Evolutionary conservation across 2,113 vertebrate genomes (phyloP).

Genomic region (Narcine bancroftii): DNA sequence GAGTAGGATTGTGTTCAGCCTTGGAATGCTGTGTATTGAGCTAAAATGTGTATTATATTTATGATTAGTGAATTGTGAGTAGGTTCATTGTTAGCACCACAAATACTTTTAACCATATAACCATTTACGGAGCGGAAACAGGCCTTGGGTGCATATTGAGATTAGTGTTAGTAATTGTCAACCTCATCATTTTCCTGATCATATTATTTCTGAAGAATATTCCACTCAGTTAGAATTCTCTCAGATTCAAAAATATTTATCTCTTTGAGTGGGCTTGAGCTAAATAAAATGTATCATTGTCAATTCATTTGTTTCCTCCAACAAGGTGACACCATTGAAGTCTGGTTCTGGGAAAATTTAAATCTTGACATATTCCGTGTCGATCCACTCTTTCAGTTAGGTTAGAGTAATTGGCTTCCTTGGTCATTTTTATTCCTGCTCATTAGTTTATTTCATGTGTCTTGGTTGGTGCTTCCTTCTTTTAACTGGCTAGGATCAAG

Average conservation of each 20-base stretch:
- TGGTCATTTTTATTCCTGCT: not conserved
- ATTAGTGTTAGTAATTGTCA: not conserved
- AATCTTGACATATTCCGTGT: not conserved
- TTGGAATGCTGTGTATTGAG: not conserved
- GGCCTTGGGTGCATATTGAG: not conserved
- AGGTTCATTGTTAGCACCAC: not conserved
- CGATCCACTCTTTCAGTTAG: not conserved
- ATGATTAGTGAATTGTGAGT: not conserved
- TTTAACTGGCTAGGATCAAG: no score
- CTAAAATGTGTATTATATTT: not conserved
- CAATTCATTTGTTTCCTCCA: constrained; percentile 12
- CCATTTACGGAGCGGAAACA: no score
- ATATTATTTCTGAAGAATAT: not conserved
- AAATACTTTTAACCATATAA: no score
- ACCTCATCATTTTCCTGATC: not conserved
- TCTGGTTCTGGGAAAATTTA: not conserved
- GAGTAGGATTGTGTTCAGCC: not conserved
- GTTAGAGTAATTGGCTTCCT: not conserved
- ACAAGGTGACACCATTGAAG: not conserved
- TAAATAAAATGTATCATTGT: not conserved
- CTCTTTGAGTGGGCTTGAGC: not conserved
- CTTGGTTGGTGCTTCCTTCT: not conserved
- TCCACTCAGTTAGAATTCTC: not conserved
- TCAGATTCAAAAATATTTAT: not conserved
- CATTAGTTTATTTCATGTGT: not conserved